A percentile compares a stretch with the other conserved stretches of the same genome.
These are phyloP conservation scores for Pedicia rivosa DNA, from an alignment of 2,888 invertebrate species.

Conservation along the genomic window DNA sequence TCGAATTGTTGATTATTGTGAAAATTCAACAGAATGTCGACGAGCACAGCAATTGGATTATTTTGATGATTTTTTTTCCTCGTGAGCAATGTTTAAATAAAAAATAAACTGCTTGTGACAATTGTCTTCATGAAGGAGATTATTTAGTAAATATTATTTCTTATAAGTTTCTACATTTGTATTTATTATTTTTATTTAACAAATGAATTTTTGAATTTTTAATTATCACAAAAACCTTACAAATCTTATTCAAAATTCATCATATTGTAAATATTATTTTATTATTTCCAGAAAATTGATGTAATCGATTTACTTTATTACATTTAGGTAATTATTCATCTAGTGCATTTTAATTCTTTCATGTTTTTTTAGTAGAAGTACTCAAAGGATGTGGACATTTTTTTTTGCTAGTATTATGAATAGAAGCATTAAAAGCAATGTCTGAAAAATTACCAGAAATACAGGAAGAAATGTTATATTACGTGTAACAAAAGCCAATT, in stretches of 20 bases:
- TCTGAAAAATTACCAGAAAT: constrained; percentile 57
- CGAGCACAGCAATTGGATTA: constrained; percentile 73
- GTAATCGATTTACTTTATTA: constrained; percentile 47
- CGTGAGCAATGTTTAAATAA: constrained; percentile 50
- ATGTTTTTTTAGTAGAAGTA: constrained; percentile 58
- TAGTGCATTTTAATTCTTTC: no score
- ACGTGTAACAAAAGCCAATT: constrained; percentile 77
- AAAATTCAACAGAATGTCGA: constrained; percentile 85
- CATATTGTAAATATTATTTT: no score
- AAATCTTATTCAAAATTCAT: no score
- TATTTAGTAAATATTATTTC: no score
- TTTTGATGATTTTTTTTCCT: constrained; percentile 69
- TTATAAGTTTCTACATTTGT: no score
- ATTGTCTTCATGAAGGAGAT: constrained; percentile 53
- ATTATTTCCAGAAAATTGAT: no score
- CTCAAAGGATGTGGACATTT: constrained; percentile 54
- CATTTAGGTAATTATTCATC: no score
- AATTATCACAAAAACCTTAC: no score
- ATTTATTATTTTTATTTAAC: no score
- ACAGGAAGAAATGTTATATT: constrained; percentile 68
- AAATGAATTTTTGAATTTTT: no score
- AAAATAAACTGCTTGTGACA: constrained; percentile 67
- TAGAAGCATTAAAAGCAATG: constrained; percentile 57
- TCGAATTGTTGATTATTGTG: constrained; percentile 82
- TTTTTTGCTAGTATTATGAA: constrained; percentile 49